Conservation (phyloP, 2,797 vertebrate genomes). For the Novumbra hubbsi region DNA sequence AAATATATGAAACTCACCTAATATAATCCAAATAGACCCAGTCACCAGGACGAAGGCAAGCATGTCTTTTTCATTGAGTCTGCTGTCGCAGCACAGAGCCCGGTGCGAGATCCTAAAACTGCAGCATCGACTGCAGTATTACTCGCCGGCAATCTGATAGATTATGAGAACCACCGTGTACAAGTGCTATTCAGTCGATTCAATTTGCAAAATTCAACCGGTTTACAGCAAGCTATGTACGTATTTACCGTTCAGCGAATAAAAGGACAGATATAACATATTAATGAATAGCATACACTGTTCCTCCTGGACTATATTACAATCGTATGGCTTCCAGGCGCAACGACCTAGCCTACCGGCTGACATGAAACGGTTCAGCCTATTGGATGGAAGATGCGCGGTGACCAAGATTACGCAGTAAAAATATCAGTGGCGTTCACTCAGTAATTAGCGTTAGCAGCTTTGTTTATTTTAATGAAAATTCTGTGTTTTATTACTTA, state of each 20-base stretch:
- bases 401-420: constrained; percentile 42
- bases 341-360: constrained; percentile 37
- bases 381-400: constrained; percentile 25
- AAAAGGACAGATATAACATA: constrained; percentile 1
- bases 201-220: constrained; percentile 9
- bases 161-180: constrained; percentile 51
- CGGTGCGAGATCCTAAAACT: constrained; percentile 63
- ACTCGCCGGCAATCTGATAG: constrained; percentile 68
- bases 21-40: constrained; percentile 80
- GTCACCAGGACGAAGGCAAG: constrained; percentile 79
- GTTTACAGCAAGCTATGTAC: neutral
- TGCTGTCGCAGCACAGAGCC: constrained; percentile 54
- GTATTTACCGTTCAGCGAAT: neutral
- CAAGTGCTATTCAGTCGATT: constrained; percentile 19
- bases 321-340: constrained; percentile 43
- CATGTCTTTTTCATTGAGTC: constrained; percentile 78
- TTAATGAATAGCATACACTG: constrained; percentile 5
- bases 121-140: constrained; percentile 72
- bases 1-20: constrained; percentile 71
- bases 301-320: constrained; percentile 31
- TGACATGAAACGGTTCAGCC: constrained; percentile 15
- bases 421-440: neutral
- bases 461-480: neutral
- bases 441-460: neutral
- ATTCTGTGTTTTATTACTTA: neutral